These are phyloP conservation scores for Nomada fucata DNA, from an alignment of 2,888 invertebrate genomes.

Conservation along the genomic window DNA sequence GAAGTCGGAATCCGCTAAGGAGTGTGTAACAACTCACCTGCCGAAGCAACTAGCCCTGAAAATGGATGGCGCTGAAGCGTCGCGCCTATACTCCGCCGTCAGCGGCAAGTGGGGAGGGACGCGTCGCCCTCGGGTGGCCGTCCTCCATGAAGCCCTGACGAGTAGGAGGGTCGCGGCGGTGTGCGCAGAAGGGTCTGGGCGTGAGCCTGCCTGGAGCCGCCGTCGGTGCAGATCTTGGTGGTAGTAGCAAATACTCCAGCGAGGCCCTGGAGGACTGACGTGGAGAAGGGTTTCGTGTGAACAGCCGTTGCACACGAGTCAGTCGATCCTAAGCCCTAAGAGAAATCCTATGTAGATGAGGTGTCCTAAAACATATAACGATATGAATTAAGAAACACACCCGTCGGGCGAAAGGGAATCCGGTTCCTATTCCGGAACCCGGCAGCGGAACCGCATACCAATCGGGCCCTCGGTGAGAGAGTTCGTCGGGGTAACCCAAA, in stretches of 20 bases:
- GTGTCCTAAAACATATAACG: too few relatives aligned
- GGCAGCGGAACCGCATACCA: too few relatives aligned
- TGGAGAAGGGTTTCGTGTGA: constrained; percentile 88
- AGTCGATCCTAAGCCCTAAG: too few relatives aligned
- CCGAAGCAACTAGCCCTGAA: constrained; percentile 88
- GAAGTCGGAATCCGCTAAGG: constrained; percentile 87
- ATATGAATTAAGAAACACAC: too few relatives aligned
- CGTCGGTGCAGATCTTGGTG: constrained; percentile 84
- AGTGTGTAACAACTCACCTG: constrained; percentile 82
- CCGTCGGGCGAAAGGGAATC: too few relatives aligned
- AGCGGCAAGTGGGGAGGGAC: constrained; percentile 81
- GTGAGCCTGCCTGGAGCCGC: constrained; percentile 83
- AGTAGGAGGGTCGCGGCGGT: constrained; percentile 85
- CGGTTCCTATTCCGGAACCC: too few relatives aligned
- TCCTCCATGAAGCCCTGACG: constrained; percentile 85
- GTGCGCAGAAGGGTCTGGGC: constrained; percentile 77
- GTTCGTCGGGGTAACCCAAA: too few relatives aligned
- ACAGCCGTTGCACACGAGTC: neutral
- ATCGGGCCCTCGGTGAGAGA: too few relatives aligned
- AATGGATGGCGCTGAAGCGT: constrained; percentile 88
- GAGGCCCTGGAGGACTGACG: constrained; percentile 87
- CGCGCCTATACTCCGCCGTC: constrained; percentile 86
- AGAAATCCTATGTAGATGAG: too few relatives aligned
- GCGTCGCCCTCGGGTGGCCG: neutral
- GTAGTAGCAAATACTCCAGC: constrained; percentile 87